These are phyloP conservation scores for Holothuria scabra DNA, from an alignment of 53 echinoderm and acorn worm species.

Conservation along the genomic window DNA sequence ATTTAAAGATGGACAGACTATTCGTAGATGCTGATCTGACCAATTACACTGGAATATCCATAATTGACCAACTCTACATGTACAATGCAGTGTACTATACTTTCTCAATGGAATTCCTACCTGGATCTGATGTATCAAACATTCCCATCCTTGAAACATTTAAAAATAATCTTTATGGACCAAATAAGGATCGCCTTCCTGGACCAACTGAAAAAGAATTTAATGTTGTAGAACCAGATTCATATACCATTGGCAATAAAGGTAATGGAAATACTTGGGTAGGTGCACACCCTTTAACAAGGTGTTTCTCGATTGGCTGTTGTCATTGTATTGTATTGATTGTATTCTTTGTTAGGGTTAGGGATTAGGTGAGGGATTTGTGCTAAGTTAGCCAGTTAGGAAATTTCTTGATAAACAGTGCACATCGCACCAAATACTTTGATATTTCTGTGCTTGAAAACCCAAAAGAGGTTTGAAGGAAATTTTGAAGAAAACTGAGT, in stretches of 20 bases:
- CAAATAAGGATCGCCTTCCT: background rate
- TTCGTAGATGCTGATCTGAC: background rate
- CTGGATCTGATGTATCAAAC: background rate
- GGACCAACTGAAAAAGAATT: background rate
- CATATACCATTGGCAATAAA: background rate
- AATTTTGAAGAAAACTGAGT: too few species aligned
- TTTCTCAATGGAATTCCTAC: constrained; percentile 14
- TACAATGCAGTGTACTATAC: background rate
- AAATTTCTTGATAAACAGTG: too few species aligned
- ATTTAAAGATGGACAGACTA: background rate
- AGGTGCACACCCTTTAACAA: too few species aligned
- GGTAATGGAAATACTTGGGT: constrained; percentile 6
- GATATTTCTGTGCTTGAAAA: too few species aligned
- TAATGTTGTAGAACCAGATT: background rate
- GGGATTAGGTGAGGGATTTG: too few species aligned
- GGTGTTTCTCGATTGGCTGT: too few species aligned
- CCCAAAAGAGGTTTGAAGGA: too few species aligned
- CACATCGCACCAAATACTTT: too few species aligned
- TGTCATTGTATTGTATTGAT: too few species aligned
- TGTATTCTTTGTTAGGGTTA: too few species aligned
- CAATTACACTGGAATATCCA: background rate
- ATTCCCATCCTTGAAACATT: background rate
- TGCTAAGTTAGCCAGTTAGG: too few species aligned
- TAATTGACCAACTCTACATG: background rate
- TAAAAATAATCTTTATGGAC: background rate